Evolutionary conservation across 2,797 vertebrate species (phyloP), one percentile per base, ranked within the genome.

Genomic region (Eulemur rubriventer): DNA sequence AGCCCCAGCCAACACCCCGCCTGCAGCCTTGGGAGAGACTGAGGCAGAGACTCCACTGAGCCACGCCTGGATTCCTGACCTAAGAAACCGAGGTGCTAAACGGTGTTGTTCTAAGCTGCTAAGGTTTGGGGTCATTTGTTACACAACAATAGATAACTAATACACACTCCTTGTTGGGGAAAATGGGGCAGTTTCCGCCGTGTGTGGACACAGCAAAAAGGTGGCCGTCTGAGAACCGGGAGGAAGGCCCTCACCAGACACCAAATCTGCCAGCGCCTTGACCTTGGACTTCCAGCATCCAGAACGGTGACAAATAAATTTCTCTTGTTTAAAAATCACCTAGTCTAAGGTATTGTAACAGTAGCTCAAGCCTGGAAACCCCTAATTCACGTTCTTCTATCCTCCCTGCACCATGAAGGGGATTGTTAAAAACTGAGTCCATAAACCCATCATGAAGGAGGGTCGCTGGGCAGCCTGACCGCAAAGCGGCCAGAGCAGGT

Each of bases 391-490:
- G 14, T 28, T 24, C 33, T 17, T 10, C 20, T 28, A 4, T 38
- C 28, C 4, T 10, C 38, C 10, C 7, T 20, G 52, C 6, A 28
- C 26, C 0, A 5, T 10, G 22, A 10, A 41, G 20, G 22, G 33
- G 52, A 22, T n/a, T 12, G 78, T 43, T 3, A 6, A 67, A 38
- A 41, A 22, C 50, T 16, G 41, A 18, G 57, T 24, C 59, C 22
- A 8, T 4, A 20, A 17, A 1, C 3, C 41, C 63, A 4, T 38
- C 4, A 0, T 0, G 38, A 38, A 3, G n/a, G 52, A 73, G 30
- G 22, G 33, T 18, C 70, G 24, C 33, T 4, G 30, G 17, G 20
- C 6, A 38, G 55, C 30, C 1, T 6, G 12, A 1, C 7, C 7
- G n/a, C 26, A 7, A 8, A 55, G 50, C 24, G 7, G 9, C 48